These are phyloP conservation scores for Dolichopus griseipennis DNA, from an alignment of 2,888 invertebrate genomes.

Conservation along the genomic window DNA sequence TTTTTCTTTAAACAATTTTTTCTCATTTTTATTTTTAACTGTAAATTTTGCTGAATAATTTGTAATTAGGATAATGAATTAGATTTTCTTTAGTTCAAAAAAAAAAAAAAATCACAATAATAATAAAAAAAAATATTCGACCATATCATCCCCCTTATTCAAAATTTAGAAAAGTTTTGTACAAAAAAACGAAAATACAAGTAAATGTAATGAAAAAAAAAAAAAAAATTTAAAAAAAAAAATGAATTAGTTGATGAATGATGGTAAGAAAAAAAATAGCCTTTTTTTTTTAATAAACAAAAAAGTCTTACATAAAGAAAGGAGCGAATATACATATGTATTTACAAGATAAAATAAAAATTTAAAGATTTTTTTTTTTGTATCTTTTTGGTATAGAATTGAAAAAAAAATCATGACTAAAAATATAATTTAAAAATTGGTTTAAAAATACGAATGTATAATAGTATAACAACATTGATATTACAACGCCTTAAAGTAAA, in stretches of 20 bases:
- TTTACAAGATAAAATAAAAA: too few species aligned
- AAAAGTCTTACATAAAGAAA: not conserved
- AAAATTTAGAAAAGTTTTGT: not conserved
- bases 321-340: not conserved
- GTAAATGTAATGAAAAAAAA: not conserved
- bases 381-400: not conserved
- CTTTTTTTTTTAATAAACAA: not conserved
- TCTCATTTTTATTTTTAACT: not conserved
- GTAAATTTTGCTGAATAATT: not conserved
- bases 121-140: not conserved
- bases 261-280: not conserved
- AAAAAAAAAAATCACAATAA: not conserved
- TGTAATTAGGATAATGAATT: slow-evolving; percentile 6
- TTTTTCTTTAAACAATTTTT: not conserved
- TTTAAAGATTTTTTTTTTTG: not conserved
- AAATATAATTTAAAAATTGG: not conserved
- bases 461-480: too few species aligned
- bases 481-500: not conserved
- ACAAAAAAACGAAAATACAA: not conserved
- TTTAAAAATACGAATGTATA: not conserved
- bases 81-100: not conserved
- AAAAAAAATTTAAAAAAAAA: not conserved
- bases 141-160: not conserved
- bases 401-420: not conserved
- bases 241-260: not conserved